Evolutionary conservation across 1,140 invertebrate genomes (phyloP).

Genomic region (Rhagoletis zephyria): DNA sequence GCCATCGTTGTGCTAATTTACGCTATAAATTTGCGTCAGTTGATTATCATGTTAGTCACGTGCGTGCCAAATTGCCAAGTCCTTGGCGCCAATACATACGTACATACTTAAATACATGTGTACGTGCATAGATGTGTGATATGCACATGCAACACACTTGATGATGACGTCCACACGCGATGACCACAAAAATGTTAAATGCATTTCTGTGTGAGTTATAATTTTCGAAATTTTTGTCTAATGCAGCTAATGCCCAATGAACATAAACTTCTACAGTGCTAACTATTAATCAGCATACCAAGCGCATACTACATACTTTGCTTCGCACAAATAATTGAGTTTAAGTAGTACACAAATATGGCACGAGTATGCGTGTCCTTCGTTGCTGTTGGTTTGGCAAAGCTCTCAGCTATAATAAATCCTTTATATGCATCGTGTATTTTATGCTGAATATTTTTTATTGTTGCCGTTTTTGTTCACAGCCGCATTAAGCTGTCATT

Average conservation of each 20-base stretch:
- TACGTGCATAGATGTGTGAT: background rate
- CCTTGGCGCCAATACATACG: background rate
- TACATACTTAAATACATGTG: background rate
- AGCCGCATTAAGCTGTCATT: conserved; percentile 31
- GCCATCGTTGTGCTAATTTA: conserved; percentile 39
- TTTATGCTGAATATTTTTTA: background rate
- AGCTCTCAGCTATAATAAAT: conserved; percentile 6
- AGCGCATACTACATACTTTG: background rate
- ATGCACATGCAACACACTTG: background rate
- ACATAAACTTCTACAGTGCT: background rate
- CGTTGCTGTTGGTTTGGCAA: background rate
- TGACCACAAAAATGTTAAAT: conserved; percentile 5
- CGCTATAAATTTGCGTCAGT: conserved; percentile 16
- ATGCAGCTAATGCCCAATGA: conserved; percentile 6
- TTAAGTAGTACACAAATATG: background rate
- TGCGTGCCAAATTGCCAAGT: conserved; percentile 43
- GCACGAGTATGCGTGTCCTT: background rate
- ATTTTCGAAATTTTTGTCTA: conserved; percentile 27
- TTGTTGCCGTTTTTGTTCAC: background rate
- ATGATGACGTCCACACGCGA: background rate
- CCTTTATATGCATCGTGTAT: background rate
- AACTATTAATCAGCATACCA: background rate
- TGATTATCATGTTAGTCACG: conserved; percentile 46
- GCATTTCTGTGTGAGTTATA: conserved; percentile 38
- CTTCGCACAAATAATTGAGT: background rate